Percentiles rank a stretch among this genome's conserved stretches.
Evolutionary conservation across 2,113 vertebrate species (phyloP).

Genomic region (Ancistrus triradiatus): DNA sequence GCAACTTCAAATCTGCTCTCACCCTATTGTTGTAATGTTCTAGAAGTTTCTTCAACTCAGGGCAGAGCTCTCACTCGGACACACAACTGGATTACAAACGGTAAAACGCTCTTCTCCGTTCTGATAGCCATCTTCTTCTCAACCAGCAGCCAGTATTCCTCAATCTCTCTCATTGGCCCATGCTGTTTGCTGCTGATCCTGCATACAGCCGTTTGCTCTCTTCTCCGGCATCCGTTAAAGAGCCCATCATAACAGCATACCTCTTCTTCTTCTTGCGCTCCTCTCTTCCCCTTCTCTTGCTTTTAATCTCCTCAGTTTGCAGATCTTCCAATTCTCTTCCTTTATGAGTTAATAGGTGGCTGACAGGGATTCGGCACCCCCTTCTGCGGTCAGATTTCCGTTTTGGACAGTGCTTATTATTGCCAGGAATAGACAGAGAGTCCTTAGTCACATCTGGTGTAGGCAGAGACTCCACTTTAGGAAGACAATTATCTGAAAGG

Average conservation of each 20-base stretch:
- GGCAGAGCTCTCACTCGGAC: background rate
- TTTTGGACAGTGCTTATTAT: constrained; percentile 20
- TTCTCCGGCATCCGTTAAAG: constrained; percentile 17
- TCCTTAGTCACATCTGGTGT: constrained; percentile 61
- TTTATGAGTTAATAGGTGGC: background rate
- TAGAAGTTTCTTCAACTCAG: constrained; percentile 50
- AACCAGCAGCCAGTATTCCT: constrained; percentile 65
- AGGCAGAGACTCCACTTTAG: constrained; percentile 34
- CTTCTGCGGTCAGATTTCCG: constrained; percentile 21
- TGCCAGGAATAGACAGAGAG: constrained; percentile 29
- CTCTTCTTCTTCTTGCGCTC: constrained; percentile 53
- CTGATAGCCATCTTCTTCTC: constrained; percentile 52
- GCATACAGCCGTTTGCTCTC: background rate
- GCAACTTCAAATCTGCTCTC: constrained; percentile 31
- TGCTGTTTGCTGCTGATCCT: constrained; percentile 23
- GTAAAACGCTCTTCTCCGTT: constrained; percentile 43
- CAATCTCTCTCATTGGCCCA: constrained; percentile 52
- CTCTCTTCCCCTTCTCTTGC: no score
- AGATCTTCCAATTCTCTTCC: background rate
- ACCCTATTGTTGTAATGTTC: constrained; percentile 54
- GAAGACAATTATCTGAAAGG: background rate
- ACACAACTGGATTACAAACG: constrained; percentile 41
- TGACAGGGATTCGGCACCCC: constrained; percentile 45
- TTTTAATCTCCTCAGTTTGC: constrained; percentile 25
- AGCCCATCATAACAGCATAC: constrained; percentile 59